Conservation (phyloP, 2,113 vertebrate species). For the Macheiramphus alcinus region DNA sequence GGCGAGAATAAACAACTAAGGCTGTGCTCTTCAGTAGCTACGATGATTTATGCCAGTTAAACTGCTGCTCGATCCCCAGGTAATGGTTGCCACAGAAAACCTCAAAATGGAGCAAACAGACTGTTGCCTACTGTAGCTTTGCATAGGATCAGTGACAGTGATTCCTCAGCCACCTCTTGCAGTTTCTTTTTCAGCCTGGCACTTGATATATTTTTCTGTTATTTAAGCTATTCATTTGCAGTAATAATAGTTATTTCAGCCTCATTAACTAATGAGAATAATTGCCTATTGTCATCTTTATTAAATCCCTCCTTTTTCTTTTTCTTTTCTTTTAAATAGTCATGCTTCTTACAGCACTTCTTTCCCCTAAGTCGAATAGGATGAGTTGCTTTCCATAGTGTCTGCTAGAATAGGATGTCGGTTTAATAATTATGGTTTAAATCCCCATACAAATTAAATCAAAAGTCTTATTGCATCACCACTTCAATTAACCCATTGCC, state of each 20-base stretch:
- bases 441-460: slow-evolving; percentile 19
- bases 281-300: background rate
- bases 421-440: slow-evolving; percentile 3
- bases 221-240: background rate
- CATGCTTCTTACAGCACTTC: background rate
- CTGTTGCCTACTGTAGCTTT: background rate
- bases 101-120: background rate
- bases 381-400: background rate
- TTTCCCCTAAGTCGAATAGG: background rate
- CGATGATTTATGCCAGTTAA: background rate
- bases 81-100: background rate
- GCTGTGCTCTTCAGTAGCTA: background rate
- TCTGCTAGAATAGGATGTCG: background rate
- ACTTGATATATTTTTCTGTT: background rate
- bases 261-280: background rate
- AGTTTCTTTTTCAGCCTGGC: background rate
- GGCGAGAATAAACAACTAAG: background rate
- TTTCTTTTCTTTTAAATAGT: background rate
- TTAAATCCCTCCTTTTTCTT: background rate
- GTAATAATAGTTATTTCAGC: background rate
- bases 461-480: background rate
- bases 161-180: background rate
- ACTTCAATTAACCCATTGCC: background rate
- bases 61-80: background rate
- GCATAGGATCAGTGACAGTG: background rate